A percentile compares a stretch with the other conserved stretches of the same genome.
phyloP scores from a whole-genome alignment of 2,797 vertebrate species.

The Ptychobarbus kaznakovi region DNA sequence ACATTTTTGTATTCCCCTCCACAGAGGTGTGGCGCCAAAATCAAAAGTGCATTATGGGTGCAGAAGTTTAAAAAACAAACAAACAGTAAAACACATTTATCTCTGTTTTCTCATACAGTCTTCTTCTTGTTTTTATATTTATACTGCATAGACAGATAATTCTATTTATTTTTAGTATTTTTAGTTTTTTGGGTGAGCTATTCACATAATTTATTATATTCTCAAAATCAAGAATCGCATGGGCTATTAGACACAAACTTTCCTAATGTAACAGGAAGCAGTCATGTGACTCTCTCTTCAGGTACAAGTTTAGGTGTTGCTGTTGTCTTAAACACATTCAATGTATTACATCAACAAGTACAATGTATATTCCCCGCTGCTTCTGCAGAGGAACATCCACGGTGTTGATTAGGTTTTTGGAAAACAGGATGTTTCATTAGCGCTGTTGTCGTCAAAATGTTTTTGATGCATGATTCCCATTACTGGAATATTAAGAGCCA shows the following conservation, averaged over 20 bases:
- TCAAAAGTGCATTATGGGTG: too few relatives aligned
- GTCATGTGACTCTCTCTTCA: not conserved
- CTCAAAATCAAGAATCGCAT: not conserved
- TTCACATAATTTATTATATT: not conserved
- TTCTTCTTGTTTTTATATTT: too few relatives aligned
- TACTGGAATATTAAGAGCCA: constrained; percentile 19
- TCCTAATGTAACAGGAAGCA: not conserved
- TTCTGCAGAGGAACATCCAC: not conserved
- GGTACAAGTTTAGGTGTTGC: constrained; percentile 9
- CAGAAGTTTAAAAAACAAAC: too few relatives aligned
- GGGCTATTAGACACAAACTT: not conserved
- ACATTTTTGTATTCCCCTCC: too few relatives aligned
- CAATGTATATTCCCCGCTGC: not conserved
- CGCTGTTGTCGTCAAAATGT: not conserved
- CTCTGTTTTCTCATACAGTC: too few relatives aligned
- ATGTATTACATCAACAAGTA: not conserved
- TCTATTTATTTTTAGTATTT: too few relatives aligned
- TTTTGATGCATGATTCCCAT: constrained; percentile 16
- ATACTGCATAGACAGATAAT: too few relatives aligned
- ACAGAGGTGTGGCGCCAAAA: too few relatives aligned
- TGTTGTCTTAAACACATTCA: not conserved
- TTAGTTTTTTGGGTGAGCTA: not conserved
- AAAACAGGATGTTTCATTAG: constrained; percentile 37
- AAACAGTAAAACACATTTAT: too few relatives aligned
- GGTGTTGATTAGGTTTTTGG: constrained; percentile 18